Evolutionary conservation across 2,888 invertebrate species (phyloP), one percentile per base, ranked within the genome.

Genomic region (Dexiosoma caninum): DNA sequence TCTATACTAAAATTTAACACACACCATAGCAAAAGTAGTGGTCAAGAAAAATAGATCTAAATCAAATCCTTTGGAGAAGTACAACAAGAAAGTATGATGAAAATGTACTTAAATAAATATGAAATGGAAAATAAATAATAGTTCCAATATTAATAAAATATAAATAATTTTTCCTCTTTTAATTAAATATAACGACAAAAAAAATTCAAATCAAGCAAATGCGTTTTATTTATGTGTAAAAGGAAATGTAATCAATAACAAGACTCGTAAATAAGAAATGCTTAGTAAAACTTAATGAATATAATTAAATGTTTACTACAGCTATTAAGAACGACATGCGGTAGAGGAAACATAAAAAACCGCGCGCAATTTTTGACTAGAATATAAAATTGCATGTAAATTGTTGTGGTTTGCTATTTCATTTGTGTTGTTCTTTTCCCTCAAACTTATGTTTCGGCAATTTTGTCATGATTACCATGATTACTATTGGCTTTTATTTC

Each of bases 291-390:
- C 30, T 49, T 12, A 70, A 64, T 57, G 57, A 46, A n/a, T 32
- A 5, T 42, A 55, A 77, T 71, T 30, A 77, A 77, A 77, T 57
- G 21, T 66, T 71, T 62, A 57, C 64, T 57, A 6, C 19, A 7
- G 23, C 37, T 19, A 59, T 42, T 64, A 67, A 37, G 12, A 32
- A 12, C 12, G 46, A 9, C 53, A 27, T 60, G 23, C 46, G 16
- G 9, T 19, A n/a, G 14, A 8, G 27, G 10, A 6, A 55, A 19
- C 16, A 21, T n/a, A 14, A 16, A 67, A 60, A 76, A 77, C 2
- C 46, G 57, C 70, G 77, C 70, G 57, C 23, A 27, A 35, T 57
- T 64, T 71, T 27, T 9, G 6, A 4, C 10, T 10, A 35, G 9
- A 62, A 72, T 53, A 53, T 60, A 14, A 14, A 53, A 35, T 10